A percentile compares a stretch with the other conserved stretches of the same genome.
phyloP scores from a whole-genome alignment of 2,888 invertebrate genomes.

The Cephonodes hylas region DNA sequence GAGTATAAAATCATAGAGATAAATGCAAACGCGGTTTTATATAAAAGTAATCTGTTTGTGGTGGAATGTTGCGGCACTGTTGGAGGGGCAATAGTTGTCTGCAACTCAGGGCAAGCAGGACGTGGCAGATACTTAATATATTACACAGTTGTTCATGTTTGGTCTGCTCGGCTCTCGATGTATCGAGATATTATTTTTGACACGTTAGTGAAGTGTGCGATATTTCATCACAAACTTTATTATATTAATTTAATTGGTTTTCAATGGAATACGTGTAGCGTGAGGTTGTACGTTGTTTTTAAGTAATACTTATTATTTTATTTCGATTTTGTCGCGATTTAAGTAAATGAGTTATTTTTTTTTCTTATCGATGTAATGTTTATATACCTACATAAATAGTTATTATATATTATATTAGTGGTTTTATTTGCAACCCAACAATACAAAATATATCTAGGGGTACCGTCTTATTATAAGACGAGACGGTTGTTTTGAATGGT shows the following conservation, averaged over 20 bases:
- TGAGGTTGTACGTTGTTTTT: constrained; percentile 76
- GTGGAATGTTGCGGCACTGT: constrained; percentile 7
- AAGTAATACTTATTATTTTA: constrained; percentile 53
- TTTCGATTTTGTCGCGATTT: constrained; percentile 66
- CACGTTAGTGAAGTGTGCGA: neutral
- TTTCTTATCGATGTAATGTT: constrained; percentile 79
- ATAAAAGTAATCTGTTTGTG: constrained; percentile 48
- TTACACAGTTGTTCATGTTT: neutral
- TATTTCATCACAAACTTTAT: constrained; percentile 19
- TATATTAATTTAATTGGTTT: constrained; percentile 34
- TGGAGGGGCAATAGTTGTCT: no score
- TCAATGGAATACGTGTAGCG: constrained; percentile 62
- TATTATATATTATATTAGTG: constrained; percentile 75
- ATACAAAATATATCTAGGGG: neutral
- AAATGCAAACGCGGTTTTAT: constrained; percentile 38
- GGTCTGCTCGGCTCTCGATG: neutral
- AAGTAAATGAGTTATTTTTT: constrained; percentile 76
- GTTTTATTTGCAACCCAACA: constrained; percentile 55
- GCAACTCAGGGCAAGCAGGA: no score
- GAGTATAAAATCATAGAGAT: constrained; percentile 25
- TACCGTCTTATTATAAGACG: no score
- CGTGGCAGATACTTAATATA: neutral
- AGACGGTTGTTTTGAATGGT: no score
- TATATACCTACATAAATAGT: constrained; percentile 81
- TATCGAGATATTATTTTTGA: neutral